Base-by-base conservation (phyloP, 2,113 vertebrate species). In the Phainopepla nitens region DNA sequence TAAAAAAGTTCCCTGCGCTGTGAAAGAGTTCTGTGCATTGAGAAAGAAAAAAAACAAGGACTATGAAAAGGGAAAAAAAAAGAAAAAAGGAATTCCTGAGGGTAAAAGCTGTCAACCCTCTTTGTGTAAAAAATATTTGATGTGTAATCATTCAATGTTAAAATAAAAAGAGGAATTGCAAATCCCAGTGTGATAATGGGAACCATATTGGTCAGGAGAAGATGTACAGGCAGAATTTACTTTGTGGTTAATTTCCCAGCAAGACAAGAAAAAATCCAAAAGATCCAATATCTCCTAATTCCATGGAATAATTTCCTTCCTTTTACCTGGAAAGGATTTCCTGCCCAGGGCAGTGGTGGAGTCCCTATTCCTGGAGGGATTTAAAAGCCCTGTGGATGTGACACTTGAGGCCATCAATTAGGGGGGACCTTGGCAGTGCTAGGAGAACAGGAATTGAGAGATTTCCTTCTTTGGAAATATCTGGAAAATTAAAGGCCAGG, bases 131-230 rank as follows among this genome's bases (percentile, higher is more conserved):
- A 87, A 49, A 47, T 11, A 51, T 41, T 81, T 87, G 21, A 78
- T 60, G 21, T 36, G 11, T 21, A 42, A 73, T 82, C 6, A 62
- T 83, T 72, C 39, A 27, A n/a, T 61, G 19, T 23, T 8, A 42
- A 61, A 53, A 53, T 36, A 58, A n/a, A 47, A 19, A 10, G 6
- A 29, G 24, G 31, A 54, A 42, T 39, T 79, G 27, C 45, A 56
- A 77, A 94, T 18, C 15, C 12, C 28, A 25, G 10, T 19, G n/a
- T 20, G 73, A 60, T 62, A 89, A 94, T 92, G 62, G 71, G 93
- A 96, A 88, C 71, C 72, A 81, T 28, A 83, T 62, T 71, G 47
- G 33, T 28, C 15, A 53, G n/a, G 36, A 60, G 72, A 58, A 50
- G 17, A 44, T 15, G 33, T 16, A 20, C 42, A 65, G 65, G 41